phyloP scores from a whole-genome alignment of 2,888 invertebrate genomes.

The Chalcis sispes region DNA sequence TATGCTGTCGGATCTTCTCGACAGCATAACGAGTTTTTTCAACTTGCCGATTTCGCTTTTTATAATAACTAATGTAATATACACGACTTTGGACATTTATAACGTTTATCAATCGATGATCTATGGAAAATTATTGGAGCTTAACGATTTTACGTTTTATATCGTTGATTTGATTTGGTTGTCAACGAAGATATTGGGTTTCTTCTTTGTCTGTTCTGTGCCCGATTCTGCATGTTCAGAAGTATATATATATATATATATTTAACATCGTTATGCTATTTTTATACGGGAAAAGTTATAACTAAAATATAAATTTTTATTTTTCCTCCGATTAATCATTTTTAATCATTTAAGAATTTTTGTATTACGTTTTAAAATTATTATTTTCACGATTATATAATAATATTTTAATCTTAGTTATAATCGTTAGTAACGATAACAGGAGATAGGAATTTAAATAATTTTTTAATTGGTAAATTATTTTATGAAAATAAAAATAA shows the following conservation, averaged over 20 bases:
- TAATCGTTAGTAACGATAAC: no score
- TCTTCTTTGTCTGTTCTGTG: conserved; percentile 44
- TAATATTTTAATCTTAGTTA: no score
- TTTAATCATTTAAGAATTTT: neutral
- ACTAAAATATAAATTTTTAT: no score
- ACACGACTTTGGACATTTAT: conserved; percentile 31
- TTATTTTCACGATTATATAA: no score
- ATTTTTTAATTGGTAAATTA: no score
- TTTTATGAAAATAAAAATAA: no score
- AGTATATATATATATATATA: conserved; percentile 28
- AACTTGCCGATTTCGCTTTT: conserved; percentile 19
- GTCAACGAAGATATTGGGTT: conserved; percentile 21
- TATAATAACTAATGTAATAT: conserved; percentile 9
- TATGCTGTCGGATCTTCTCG: conserved; percentile 29
- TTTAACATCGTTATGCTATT: neutral
- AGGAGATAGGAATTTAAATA: no score
- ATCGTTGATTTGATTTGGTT: conserved; percentile 19
- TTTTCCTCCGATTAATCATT: neutral
- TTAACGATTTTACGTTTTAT: conserved; percentile 1
- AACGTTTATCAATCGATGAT: conserved; percentile 24
- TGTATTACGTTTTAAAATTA: neutral
- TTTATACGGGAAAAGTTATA: no score
- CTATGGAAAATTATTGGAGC: neutral
- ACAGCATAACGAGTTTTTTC: conserved; percentile 24
- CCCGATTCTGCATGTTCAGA: conserved; percentile 34